phyloP scores from a whole-genome alignment of 2,797 vertebrate genomes.

The Spheniscus humboldti region DNA sequence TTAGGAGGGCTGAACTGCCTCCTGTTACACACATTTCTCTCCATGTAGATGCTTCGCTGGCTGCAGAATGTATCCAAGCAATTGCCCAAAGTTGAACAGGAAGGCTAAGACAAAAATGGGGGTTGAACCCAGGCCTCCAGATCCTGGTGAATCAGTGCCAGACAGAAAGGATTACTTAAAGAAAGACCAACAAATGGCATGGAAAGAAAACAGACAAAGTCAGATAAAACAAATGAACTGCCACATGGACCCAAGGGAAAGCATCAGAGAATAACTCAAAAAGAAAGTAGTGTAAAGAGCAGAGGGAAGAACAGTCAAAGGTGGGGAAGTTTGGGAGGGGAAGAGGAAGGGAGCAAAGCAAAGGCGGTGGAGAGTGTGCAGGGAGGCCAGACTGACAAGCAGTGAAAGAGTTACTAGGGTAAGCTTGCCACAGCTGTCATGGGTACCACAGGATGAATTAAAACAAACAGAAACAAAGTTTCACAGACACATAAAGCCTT shows the following conservation, averaged over 20 bases:
- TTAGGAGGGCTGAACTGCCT: background rate
- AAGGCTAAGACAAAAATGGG: background rate
- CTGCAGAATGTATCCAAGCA: background rate
- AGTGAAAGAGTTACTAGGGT: background rate
- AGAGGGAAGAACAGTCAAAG: background rate
- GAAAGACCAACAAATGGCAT: background rate
- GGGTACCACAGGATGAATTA: background rate
- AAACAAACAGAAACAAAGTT: background rate
- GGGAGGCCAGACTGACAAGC: background rate
- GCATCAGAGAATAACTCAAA: background rate
- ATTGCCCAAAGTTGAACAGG: background rate
- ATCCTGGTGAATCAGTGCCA: background rate
- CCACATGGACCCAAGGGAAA: background rate
- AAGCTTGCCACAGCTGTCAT: background rate
- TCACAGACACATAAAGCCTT: background rate
- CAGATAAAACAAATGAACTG: background rate
- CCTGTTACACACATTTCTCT: background rate
- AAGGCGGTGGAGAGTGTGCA: background rate
- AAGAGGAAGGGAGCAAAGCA: background rate
- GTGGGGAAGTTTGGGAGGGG: background rate
- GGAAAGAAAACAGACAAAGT: background rate
- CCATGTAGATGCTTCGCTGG: background rate
- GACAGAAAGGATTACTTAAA: background rate
- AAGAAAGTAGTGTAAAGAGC: background rate
- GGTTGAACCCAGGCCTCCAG: background rate